phyloP scores from a whole-genome alignment of 2,797 vertebrate species.

The Prunella strophiata region DNA sequence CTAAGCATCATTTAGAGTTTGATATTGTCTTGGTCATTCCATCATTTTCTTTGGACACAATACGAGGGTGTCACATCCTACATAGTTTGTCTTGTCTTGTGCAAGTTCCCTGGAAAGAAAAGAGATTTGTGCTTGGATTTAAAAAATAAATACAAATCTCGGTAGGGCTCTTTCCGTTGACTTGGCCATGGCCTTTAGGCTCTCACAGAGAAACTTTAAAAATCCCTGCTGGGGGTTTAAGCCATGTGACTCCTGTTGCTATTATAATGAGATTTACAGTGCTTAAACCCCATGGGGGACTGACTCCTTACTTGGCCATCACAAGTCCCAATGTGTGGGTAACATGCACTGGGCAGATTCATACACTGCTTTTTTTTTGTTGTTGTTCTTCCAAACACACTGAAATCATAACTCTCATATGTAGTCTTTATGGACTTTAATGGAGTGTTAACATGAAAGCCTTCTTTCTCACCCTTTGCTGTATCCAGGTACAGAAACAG shows the following conservation, averaged over 20 bases:
- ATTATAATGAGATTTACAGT: slow-evolving; percentile 53
- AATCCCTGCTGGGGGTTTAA: slow-evolving; percentile 56
- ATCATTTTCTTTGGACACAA: slow-evolving; percentile 21
- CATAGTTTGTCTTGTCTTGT: slow-evolving; percentile 41
- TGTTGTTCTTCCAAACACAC: background rate
- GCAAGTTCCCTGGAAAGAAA: slow-evolving; percentile 52
- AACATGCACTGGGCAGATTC: background rate
- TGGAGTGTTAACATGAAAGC: background rate
- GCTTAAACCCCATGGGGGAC: slow-evolving; percentile 29
- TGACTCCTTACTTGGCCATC: slow-evolving; percentile 15
- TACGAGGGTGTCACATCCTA: slow-evolving; percentile 24
- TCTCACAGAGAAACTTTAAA: slow-evolving; percentile 53
- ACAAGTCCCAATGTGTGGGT: background rate
- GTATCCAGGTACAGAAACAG: background rate
- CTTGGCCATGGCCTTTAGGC: slow-evolving; percentile 59
- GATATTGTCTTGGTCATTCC: background rate
- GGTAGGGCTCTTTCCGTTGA: slow-evolving; percentile 49
- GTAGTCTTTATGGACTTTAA: background rate
- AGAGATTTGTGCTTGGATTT: slow-evolving; percentile 60
- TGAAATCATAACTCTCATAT: background rate
- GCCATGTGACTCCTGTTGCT: slow-evolving; percentile 55
- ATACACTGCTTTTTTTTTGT: background rate
- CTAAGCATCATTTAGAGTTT: background rate
- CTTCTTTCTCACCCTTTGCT: background rate
- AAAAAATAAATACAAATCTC: slow-evolving; percentile 56